A percentile compares a stretch with the other conserved stretches of the same genome.
Evolutionary conservation across 2,888 invertebrate species (phyloP).

Genomic region (Thyatira batis): DNA sequence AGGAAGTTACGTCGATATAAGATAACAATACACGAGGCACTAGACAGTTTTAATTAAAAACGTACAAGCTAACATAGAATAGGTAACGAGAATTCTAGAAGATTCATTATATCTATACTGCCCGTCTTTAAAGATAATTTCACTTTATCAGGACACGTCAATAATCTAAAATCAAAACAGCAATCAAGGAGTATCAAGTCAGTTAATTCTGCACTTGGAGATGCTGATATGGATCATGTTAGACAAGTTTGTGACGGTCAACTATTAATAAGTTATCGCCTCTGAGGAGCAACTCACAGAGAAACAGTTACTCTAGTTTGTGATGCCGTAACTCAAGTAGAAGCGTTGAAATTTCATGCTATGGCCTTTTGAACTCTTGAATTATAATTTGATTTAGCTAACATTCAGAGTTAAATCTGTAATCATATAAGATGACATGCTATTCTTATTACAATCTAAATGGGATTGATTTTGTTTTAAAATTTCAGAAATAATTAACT

Average conservation of each 20-base stretch:
- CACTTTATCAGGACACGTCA: not conserved
- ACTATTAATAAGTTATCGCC: slow-evolving; percentile 35
- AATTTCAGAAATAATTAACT: no score
- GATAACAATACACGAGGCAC: no score
- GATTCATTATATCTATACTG: not conserved
- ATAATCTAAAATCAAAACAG: slow-evolving; percentile 11
- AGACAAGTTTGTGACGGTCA: slow-evolving; percentile 35
- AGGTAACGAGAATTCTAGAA: not conserved
- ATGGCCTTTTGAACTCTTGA: not conserved
- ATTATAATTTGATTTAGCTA: no score
- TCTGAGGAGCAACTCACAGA: slow-evolving; percentile 10
- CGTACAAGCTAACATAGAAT: no score
- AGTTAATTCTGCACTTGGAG: slow-evolving; percentile 20
- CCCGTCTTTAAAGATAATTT: not conserved
- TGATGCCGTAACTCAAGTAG: not conserved
- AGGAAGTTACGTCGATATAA: no score
- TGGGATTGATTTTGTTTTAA: no score
- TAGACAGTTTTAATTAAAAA: no score
- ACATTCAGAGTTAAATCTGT: no score
- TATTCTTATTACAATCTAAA: no score
- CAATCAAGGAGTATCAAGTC: slow-evolving; percentile 18
- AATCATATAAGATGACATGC: no score
- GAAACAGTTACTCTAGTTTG: slow-evolving; percentile 11
- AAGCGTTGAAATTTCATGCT: slow-evolving; percentile 11
- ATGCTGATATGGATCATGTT: slow-evolving; percentile 39